A percentile compares a stretch with the other conserved stretches of the same genome.
Conservation (phyloP, 1,140 invertebrate species). For the Phenacoccus solenopsis region DNA sequence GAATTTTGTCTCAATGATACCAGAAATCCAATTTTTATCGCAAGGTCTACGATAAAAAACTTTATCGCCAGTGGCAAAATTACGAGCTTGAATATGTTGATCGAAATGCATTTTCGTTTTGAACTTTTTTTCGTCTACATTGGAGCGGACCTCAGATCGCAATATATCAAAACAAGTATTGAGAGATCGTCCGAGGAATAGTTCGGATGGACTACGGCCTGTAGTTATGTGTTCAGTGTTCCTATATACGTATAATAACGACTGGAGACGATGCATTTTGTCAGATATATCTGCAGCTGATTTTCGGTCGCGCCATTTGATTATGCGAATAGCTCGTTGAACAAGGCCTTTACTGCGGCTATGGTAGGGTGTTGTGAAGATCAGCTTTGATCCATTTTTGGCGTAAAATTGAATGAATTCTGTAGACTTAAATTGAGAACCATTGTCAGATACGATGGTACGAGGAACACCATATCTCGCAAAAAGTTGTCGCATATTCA, state of each 20-base stretch:
- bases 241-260: background rate
- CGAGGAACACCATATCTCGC: background rate
- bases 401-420: background rate
- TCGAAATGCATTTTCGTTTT: background rate
- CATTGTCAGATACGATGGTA: constrained; percentile 13
- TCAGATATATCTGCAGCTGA: background rate
- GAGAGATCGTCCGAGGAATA: background rate
- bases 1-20: background rate
- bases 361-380: background rate
- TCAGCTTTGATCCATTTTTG: background rate
- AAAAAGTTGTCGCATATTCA: background rate
- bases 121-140: background rate
- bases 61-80: background rate
- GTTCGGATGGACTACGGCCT: background rate
- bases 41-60: background rate
- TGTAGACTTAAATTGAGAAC: background rate
- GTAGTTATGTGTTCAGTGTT: background rate
- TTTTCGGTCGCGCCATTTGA: background rate
- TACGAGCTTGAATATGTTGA: background rate
- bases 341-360: background rate
- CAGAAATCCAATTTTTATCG: background rate
- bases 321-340: background rate
- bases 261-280: background rate
- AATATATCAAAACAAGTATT: background rate
- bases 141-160: background rate